Conservation (phyloP, 2,888 invertebrate genomes). For the Ceramica pisi region DNA sequence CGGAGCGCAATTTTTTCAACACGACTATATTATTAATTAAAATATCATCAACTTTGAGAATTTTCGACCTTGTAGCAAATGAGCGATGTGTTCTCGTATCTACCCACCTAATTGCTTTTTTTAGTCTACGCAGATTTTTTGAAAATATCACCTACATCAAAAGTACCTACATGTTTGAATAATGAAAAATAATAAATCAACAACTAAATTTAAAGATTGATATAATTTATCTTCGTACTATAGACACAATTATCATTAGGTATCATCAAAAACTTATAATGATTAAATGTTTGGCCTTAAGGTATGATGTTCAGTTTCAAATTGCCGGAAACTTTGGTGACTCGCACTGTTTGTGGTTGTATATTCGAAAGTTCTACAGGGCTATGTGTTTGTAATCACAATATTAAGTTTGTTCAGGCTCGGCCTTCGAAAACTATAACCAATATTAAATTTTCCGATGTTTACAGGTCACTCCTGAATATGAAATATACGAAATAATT, state of each 20-base stretch:
- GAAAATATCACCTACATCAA: not conserved
- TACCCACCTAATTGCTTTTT: not conserved
- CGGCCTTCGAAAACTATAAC: conserved; percentile 35
- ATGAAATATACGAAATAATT: conserved; percentile 46
- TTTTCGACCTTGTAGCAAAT: too few relatives aligned
- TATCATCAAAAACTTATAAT: conserved; percentile 10
- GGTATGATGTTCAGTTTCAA: conserved; percentile 9
- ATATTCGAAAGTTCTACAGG: conserved; percentile 18
- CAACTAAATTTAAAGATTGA: not conserved
- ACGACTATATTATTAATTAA: too few relatives aligned
- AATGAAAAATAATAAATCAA: not conserved
- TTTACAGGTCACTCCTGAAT: conserved; percentile 42
- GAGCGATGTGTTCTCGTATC: not conserved
- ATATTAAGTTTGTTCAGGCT: conserved; percentile 54
- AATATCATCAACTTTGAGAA: too few relatives aligned
- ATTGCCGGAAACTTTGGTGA: conserved; percentile 20
- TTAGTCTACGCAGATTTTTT: not conserved
- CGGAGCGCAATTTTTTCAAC: too few relatives aligned
- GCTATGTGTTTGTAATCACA: conserved; percentile 21
- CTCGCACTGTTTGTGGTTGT: conserved; percentile 8
- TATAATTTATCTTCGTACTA: not conserved
- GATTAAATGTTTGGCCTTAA: not conserved
- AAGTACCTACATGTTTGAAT: not conserved
- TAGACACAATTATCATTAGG: not conserved
- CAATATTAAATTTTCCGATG: conserved; percentile 37